Percentiles rank a stretch among this genome's conserved stretches.
Conservation (phyloP, 2,888 invertebrate species). For the Napeogenes inachia region DNA sequence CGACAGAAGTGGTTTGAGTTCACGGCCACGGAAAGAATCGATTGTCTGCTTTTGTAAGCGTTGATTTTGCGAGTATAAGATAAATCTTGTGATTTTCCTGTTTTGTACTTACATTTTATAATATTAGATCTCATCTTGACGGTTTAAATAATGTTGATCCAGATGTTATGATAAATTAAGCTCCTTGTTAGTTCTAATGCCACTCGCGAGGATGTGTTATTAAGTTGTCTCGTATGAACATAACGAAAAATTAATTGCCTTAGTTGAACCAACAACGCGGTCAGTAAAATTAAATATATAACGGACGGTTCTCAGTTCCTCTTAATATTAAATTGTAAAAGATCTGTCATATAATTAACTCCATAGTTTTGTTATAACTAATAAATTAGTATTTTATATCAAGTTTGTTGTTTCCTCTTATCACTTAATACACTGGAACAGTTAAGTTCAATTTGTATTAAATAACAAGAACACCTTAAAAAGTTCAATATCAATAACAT, state of each 20-base stretch:
- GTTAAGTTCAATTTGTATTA: too few relatives aligned
- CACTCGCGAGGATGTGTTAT: conserved; percentile 27
- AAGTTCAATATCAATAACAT: background rate
- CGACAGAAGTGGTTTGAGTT: conserved; percentile 53
- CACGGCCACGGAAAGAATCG: conserved; percentile 69
- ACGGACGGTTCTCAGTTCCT: conserved; percentile 45
- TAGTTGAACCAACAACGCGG: conserved; percentile 60
- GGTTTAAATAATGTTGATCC: background rate
- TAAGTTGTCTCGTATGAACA: conserved; percentile 36
- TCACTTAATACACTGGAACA: too few relatives aligned
- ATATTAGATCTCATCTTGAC: background rate
- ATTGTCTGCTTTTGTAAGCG: conserved; percentile 38
- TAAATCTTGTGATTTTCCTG: conserved; percentile 1
- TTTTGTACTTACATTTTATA: background rate
- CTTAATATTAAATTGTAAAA: conserved; percentile 38
- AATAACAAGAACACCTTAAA: background rate
- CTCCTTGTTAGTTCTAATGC: conserved; percentile 38
- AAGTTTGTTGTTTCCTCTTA: too few relatives aligned
- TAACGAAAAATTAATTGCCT: conserved; percentile 62
- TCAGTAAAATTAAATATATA: conserved; percentile 62
- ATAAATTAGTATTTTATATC: too few relatives aligned
- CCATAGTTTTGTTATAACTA: too few relatives aligned
- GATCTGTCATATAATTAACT: background rate
- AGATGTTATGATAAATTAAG: conserved; percentile 31
- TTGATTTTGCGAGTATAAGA: conserved; percentile 40